Evolutionary conservation across 2,113 vertebrate species (phyloP), one percentile per base, ranked within the genome.

Genomic region (Leucopternis melanops): DNA sequence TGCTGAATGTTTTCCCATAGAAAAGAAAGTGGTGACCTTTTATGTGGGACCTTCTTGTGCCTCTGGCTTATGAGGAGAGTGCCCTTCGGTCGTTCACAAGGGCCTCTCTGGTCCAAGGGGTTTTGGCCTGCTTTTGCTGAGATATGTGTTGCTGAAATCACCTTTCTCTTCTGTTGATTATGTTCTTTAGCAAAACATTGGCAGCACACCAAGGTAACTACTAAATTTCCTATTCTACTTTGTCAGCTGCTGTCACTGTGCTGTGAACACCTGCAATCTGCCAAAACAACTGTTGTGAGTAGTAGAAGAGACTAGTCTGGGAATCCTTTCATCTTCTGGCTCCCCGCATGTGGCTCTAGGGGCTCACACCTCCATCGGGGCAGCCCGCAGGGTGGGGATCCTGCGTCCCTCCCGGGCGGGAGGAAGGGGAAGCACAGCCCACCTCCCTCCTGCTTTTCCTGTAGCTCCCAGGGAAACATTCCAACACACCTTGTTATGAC

Each of bases 191-290:
- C 87, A 89, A 40, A 87, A 85, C 52, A 9, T 4, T 95, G 96
- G 91, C 93, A 81, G 44, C 70, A 52, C 81, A 71, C 87, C 87
- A 90, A 75, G 78, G 74, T 69, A 94, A 69, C 90, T 71, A 23
- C 84, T 85, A 18, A 47, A 40, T 78, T 85, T 95, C 90, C 86
- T 92, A 22, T 81, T 92, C 74, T 42, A 2, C 93, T 94, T 90
- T 1, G 6, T 88, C 86, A 82, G 84, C 91, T 92, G 91, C 94
- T 89, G 77, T 91, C 11, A 3, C 72, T 74, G 83, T 57, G 78
- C 91, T 74, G 49, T 20, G 87, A 95, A 6, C 87, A 96, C 92
- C 91, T 96, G 86, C 86, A 59, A 15, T 93, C 88, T 95, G 91
- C 95, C 94, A 92, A 9, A 95, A 78, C 81, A 81, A 50, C 89